Evolutionary conservation across 2,113 vertebrate genomes (phyloP).

Genomic region (Egretta garzetta): DNA sequence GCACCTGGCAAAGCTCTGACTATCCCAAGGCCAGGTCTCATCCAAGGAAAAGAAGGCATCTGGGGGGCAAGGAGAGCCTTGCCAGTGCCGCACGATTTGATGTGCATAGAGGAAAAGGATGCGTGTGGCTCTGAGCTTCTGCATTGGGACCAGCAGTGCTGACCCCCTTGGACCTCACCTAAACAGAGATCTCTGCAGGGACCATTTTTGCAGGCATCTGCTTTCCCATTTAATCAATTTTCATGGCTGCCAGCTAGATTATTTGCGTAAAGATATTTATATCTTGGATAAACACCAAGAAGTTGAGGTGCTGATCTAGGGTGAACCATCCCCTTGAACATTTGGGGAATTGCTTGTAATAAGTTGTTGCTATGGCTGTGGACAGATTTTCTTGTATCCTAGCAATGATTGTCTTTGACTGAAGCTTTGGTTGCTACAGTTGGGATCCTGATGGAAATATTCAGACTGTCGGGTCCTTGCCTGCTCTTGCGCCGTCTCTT

Average conservation of each 20-base stretch:
- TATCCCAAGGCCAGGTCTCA: neutral
- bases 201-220: neutral
- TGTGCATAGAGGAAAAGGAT: neutral
- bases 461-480: neutral
- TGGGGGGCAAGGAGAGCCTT: neutral
- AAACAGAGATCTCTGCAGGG: neutral
- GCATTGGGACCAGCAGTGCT: neutral
- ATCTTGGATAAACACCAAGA: neutral
- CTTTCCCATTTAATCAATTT: neutral
- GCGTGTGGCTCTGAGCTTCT: neutral
- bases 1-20: neutral
- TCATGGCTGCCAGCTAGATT: neutral
- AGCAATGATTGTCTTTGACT: constrained; percentile 2
- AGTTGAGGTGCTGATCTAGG: neutral
- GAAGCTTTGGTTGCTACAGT: neutral
- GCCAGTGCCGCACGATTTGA: neutral
- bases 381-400: constrained; percentile 28
- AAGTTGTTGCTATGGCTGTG: constrained; percentile 25
- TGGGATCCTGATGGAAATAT: neutral
- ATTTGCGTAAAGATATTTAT: neutral
- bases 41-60: neutral
- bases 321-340: neutral
- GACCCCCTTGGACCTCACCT: neutral
- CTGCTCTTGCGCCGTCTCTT: neutral
- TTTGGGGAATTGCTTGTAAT: neutral